Conservation (phyloP, 1,140 invertebrate genomes). For the Nephila pilipes region DNA sequence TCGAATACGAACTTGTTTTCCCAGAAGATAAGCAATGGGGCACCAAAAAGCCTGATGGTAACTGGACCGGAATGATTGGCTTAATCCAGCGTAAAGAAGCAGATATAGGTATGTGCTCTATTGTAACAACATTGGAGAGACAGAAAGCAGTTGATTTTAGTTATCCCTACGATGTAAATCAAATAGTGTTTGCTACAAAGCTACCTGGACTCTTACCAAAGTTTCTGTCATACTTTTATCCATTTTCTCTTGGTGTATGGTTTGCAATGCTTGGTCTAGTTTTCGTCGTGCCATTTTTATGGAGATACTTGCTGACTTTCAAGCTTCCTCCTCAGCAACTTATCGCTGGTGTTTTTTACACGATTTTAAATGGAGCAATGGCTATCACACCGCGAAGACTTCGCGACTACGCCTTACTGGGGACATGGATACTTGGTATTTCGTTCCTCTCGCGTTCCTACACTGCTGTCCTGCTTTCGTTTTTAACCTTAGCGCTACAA, state of each 20-base stretch:
- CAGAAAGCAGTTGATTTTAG: not conserved
- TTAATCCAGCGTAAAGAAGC: not conserved
- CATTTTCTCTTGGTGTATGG: not conserved
- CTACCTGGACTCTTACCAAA: not conserved
- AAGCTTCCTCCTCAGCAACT: not conserved
- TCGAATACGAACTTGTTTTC: not conserved
- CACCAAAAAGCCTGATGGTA: not conserved
- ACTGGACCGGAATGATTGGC: conserved; percentile 1
- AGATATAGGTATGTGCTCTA: not conserved
- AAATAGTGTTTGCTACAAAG: not conserved
- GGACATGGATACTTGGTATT: not conserved
- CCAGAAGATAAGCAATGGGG: not conserved
- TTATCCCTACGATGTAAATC: not conserved
- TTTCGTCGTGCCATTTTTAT: not conserved
- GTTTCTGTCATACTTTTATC: not conserved
- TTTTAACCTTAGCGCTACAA: conserved; percentile 25
- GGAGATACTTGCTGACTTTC: not conserved
- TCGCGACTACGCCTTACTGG: not conserved
- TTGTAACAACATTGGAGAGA: not conserved
- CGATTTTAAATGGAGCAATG: not conserved
- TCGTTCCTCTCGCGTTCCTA: conserved; percentile 13
- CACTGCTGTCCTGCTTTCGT: not conserved
- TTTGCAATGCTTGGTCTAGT: not conserved
- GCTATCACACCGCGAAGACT: not conserved
- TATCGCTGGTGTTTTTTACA: not conserved